Evolutionary conservation across 2,888 invertebrate genomes (phyloP), one percentile per base, ranked within the genome.

Genomic region (Matsumyia berberina): DNA sequence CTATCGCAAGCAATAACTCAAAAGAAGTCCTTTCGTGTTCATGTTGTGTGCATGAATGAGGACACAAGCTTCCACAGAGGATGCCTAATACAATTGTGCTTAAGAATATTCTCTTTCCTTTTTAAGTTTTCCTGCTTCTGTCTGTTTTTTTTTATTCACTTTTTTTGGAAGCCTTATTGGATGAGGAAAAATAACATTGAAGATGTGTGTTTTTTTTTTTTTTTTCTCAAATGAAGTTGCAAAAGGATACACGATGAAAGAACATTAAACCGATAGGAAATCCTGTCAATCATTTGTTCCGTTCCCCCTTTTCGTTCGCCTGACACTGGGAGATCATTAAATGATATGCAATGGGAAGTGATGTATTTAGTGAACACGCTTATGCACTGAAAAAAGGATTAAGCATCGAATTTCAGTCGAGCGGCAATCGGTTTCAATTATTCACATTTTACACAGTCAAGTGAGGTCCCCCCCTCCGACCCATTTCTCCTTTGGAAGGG

Each of bases 1-100:
- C 74, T 60, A 70, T 85, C 83, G 57, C 66, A 66, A 74, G 64
- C 85, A 85, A 85, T 85, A 85, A 80, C 76, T 85, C 80, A 85
- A 66, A 57, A 62, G 4, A 53, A 85, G 51, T 66, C 74, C 66
- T 74, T 80, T 76, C 60, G 51, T 85, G 85, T 76, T 85, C 79
- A 80, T 76, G 49, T 58, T 74, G 64, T 77, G 70, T 85, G 74
- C 70, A 70, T 79, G 55, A 76, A 66, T 74, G 35, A 76, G 74
- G 66, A 76, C 80, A 80, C 74, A 85, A 76, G 74, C 74, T 70
- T 76, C 64, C 70, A 42, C 58, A 44, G 44, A 66, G 37, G 85
- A 64, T 55, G 74, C 80, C 69, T 85, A 80, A 85, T 66, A 66
- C 74, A 80, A 85, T 74, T 76, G 69, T 80, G 39, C 33, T 44